phyloP scores from a whole-genome alignment of 2,888 invertebrate genomes.

The Stenichneumon culpator region DNA sequence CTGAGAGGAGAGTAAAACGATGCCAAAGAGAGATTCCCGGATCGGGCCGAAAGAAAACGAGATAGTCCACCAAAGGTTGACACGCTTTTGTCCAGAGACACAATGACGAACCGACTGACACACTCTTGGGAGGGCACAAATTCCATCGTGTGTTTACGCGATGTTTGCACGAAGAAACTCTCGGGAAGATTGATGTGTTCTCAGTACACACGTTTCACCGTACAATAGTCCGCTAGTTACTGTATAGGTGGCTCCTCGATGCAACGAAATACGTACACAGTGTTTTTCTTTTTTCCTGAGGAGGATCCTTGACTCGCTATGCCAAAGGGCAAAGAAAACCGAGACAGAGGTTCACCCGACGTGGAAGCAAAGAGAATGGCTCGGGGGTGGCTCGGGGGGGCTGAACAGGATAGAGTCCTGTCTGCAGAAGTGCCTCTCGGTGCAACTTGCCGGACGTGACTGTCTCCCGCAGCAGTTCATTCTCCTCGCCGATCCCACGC shows the following conservation, averaged over 20 bases:
- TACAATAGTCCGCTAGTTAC: slow-evolving; percentile 1
- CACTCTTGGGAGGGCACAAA: not conserved
- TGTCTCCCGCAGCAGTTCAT: slow-evolving; percentile 59
- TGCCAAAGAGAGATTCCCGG: too few species aligned
- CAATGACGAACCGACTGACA: slow-evolving; percentile 8
- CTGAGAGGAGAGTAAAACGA: not conserved
- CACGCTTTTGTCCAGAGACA: slow-evolving; percentile 28
- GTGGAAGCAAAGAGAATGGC: slow-evolving; percentile 12
- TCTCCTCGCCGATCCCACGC: slow-evolving; percentile 36
- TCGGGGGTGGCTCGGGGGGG: not conserved
- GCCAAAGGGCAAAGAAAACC: slow-evolving; percentile 23
- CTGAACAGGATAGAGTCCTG: slow-evolving; percentile 18
- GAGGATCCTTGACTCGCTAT: slow-evolving; percentile 26
- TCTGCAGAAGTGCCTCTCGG: slow-evolving; percentile 8
- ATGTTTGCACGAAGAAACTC: slow-evolving; percentile 40
- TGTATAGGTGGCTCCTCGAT: slow-evolving; percentile 12
- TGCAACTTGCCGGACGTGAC: slow-evolving; percentile 54
- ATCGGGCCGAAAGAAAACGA: too few species aligned
- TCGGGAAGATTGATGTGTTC: slow-evolving; percentile 47
- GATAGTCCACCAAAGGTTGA: slow-evolving; percentile 49
- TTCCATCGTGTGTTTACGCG: slow-evolving; percentile 36
- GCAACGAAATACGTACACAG: slow-evolving; percentile 18
- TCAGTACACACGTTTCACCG: slow-evolving; percentile 16
- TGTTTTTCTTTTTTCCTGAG: slow-evolving; percentile 27
- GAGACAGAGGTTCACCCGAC: not conserved